Conservation (phyloP, 2,888 invertebrate genomes). For the Lepetodrilus schrolli region DNA sequence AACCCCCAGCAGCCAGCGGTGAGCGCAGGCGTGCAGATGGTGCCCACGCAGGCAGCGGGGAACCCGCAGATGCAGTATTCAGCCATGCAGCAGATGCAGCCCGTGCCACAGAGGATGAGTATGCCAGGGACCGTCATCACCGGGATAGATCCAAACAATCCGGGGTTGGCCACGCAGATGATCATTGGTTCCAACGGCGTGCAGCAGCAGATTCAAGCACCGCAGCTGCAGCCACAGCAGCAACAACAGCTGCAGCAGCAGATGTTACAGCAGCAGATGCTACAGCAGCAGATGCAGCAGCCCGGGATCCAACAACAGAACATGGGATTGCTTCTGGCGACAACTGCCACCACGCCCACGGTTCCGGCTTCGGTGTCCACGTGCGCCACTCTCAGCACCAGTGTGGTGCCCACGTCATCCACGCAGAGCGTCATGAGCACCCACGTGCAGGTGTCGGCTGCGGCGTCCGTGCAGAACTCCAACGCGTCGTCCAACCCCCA, state of each 20-base stretch:
- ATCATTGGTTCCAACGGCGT: slow-evolving; percentile 31
- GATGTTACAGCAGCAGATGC: slow-evolving; percentile 18
- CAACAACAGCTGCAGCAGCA: slow-evolving; percentile 29
- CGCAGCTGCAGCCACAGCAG: slow-evolving; percentile 30
- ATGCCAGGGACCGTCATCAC: slow-evolving; percentile 19
- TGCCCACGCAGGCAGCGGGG: background rate
- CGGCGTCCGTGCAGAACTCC: background rate
- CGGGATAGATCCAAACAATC: slow-evolving; percentile 30
- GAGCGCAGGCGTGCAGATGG: background rate
- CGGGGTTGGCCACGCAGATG: slow-evolving; percentile 13
- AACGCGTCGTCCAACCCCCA: slow-evolving; percentile 12
- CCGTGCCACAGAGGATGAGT: background rate
- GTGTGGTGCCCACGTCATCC: slow-evolving; percentile 46
- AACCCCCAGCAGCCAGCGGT: slow-evolving; percentile 43
- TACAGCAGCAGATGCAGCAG: slow-evolving; percentile 32
- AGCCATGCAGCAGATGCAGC: slow-evolving; percentile 44
- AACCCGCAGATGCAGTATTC: slow-evolving; percentile 31
- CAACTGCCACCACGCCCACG: slow-evolving; percentile 33
- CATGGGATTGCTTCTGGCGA: slow-evolving; percentile 49
- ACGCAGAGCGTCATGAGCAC: slow-evolving; percentile 26
- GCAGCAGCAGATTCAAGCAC: slow-evolving; percentile 20
- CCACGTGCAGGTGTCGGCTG: background rate
- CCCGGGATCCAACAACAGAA: slow-evolving; percentile 35
- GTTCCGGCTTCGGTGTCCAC: slow-evolving; percentile 3
- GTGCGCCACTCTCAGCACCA: slow-evolving; percentile 45